phyloP scores from a whole-genome alignment of 2,797 vertebrate species.

The Echeneis naucrates region DNA sequence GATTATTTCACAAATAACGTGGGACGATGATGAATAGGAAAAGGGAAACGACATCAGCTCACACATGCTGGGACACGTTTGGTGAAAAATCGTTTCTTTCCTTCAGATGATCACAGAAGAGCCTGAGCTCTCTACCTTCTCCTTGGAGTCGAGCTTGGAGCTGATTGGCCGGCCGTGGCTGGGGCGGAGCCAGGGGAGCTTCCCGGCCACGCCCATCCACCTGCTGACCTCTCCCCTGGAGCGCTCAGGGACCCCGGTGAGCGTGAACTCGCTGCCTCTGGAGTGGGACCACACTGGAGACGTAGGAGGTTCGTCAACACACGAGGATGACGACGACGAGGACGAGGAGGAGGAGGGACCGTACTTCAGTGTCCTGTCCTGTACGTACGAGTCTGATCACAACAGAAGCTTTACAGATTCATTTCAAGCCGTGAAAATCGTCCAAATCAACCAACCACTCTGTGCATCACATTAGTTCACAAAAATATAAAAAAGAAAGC shows the following conservation, averaged over 20 bases:
- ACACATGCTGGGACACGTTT: no score
- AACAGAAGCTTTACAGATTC: not conserved
- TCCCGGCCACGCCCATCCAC: conserved; percentile 85
- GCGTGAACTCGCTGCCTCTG: conserved; percentile 94
- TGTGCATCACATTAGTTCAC: no score
- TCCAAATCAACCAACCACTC: no score
- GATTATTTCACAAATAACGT: not conserved
- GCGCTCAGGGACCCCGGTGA: conserved; percentile 92
- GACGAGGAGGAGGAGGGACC: conserved; percentile 82
- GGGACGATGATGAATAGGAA: no score
- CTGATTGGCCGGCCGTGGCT: conserved; percentile 72
- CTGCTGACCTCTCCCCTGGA: conserved; percentile 86
- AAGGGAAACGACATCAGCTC: no score
- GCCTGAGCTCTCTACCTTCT: conserved; percentile 83
- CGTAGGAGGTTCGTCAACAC: conserved; percentile 93
- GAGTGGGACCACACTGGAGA: conserved; percentile 99
- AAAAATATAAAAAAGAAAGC: no score
- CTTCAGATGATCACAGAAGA: conserved; percentile 79
- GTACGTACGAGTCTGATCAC: conserved; percentile 71
- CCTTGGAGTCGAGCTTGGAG: conserved; percentile 86
- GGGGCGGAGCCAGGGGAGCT: conserved; percentile 63
- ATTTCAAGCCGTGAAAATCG: no score
- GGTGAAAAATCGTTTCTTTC: not conserved
- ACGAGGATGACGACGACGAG: conserved; percentile 88
- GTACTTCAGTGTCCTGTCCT: conserved; percentile 91